These are phyloP conservation scores for Megalops cyprinoides DNA, from an alignment of 2,797 vertebrate species.

Conservation along the genomic window DNA sequence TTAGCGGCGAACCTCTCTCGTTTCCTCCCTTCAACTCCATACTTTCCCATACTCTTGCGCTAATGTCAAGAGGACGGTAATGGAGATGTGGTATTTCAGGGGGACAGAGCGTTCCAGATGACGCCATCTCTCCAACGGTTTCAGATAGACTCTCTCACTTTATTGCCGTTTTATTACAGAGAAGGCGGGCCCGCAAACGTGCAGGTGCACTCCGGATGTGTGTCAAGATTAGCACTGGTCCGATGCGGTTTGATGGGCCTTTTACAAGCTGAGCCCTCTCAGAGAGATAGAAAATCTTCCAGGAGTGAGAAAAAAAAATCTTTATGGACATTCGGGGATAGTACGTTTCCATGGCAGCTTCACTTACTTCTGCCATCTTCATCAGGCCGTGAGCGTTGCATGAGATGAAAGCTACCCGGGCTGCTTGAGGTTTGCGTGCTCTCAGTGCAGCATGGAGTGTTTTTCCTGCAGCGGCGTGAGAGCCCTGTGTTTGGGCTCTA, in stretches of 20 bases:
- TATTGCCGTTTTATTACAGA: neutral
- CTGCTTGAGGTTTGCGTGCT: too few species aligned
- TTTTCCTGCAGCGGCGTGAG: neutral
- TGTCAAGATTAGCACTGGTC: too few species aligned
- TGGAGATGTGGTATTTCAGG: neutral
- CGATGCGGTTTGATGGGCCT: neutral
- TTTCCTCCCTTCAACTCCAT: neutral
- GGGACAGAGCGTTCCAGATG: neutral
- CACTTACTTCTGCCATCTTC: neutral
- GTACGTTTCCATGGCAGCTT: conserved; percentile 1
- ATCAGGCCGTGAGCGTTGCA: neutral
- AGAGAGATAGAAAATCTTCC: neutral
- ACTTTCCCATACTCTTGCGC: neutral
- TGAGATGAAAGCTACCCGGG: neutral
- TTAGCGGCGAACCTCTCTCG: neutral
- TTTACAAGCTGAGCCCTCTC: neutral
- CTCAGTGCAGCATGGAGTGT: neutral
- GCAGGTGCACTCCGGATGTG: too few species aligned
- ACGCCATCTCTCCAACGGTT: neutral
- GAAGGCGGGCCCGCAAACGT: neutral
- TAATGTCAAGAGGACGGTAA: neutral
- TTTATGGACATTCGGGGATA: neutral
- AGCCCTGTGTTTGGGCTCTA: neutral
- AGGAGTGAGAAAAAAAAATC: neutral
- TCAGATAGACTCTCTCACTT: neutral